Base-by-base conservation (phyloP, 2,113 vertebrate genomes). In the Nothoprocta pentlandii region DNA sequence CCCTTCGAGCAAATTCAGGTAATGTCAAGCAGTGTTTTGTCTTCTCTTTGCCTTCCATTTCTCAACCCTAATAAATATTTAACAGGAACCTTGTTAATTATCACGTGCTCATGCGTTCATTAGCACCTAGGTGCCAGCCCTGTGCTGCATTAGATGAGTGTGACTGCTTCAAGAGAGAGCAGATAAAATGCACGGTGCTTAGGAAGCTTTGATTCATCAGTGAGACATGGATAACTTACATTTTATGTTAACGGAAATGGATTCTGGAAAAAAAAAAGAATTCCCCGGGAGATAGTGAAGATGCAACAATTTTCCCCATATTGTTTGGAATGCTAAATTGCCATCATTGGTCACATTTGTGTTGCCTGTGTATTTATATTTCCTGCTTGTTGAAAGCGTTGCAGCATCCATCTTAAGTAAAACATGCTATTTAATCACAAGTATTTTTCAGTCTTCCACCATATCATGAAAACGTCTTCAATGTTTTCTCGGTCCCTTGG, bases 1-100 rank as follows among this genome's bases (percentile, higher is more conserved):
- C 99, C 99, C 46, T 99, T 99, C 41, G 99, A 99, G 98, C 99
- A 99, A 98, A 99, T 99, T 98, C 99, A 99, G 99, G 99, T 99
- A 98, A 98, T 56, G 86, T 94, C 89, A 95, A 95, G 92, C 68
- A 74, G 68, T 62, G 76, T 80, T 94, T 90, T 95, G 70, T 90
- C 90, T 96, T 89, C 76, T 58, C 39, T 69, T 76, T 94, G 61
- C 54, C 85, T 96, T 91, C 87, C 56, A 78, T 78, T 93, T 90
- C 93, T 95, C 81, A 93, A 68, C 42, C 58, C 74, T 95, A 54
- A 95, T 89, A 91, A 91, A 96, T 94, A 94, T 95, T 92, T 92
- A 90, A 82, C 79, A 83, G 39, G 77, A 88, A 89, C 71, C 90
- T 92, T 92, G 81, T 84, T 92, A 93, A 95, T 94, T 78, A 89